phyloP scores from a whole-genome alignment of 2,797 vertebrate species.

The Acomys russatus region DNA sequence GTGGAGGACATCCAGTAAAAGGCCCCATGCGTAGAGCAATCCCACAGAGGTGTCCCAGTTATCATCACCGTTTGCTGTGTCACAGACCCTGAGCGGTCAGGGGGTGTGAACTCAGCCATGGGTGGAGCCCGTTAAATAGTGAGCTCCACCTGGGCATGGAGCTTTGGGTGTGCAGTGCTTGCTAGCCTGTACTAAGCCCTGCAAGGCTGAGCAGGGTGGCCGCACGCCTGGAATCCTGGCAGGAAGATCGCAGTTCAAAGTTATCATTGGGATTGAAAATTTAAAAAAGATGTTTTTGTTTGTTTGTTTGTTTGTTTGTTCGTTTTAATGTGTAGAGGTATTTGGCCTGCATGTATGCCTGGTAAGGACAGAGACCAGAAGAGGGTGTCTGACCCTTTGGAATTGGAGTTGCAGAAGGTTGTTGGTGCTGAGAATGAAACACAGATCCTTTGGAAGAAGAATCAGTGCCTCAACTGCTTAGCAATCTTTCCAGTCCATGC shows the following conservation, averaged over 20 bases:
- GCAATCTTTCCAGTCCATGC: background rate
- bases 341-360: background rate
- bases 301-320: background rate
- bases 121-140: background rate
- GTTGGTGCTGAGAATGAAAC: background rate
- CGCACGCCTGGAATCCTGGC: background rate
- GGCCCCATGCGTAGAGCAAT: background rate
- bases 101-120: background rate
- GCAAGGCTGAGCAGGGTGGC: background rate
- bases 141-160: background rate
- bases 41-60: background rate
- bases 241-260: background rate
- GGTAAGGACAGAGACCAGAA: background rate
- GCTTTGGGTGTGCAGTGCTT: background rate
- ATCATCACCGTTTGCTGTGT: background rate
- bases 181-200: background rate
- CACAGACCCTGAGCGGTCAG: background rate
- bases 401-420: background rate
- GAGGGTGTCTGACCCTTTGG: background rate
- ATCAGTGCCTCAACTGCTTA: background rate
- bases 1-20: background rate
- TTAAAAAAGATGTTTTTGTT: background rate
- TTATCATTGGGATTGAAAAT: background rate
- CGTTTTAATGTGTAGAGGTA: background rate
- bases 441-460: background rate